Base-by-base conservation (phyloP, 2,797 vertebrate genomes). In the Perodicticus potto region DNA sequence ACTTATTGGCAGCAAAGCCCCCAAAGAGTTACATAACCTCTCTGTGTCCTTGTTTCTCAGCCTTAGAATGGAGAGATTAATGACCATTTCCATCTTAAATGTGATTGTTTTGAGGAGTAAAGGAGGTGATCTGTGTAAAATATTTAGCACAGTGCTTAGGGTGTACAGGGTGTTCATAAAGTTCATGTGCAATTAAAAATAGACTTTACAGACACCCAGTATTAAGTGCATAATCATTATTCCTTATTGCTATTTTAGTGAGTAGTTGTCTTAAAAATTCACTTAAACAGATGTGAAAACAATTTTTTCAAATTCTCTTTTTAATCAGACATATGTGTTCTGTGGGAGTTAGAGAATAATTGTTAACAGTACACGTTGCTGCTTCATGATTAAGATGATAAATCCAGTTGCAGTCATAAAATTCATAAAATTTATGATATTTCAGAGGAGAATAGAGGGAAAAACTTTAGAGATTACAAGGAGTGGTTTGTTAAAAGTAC, bases 251-350 rank as follows among this genome's bases (percentile, higher is more conserved):
- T 93, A 34, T 10, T 57, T 65, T 55, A 93, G 27, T 82, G n/a
- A 55, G 55, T 43, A 88, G 14, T 88, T 80, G 20, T 80, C 67
- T 93, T 72, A 69, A 86, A 78, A 86, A 61, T 80, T 86, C 53
- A 61, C 1, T 78, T 74, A 78, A 45, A 77, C 74, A 53, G 34
- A 53, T 65, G 19, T 65, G 32, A 65, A 89, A 77, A 49, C 43
- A n/a, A 1, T 65, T 61, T 72, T 65, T 88, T 65, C 32, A 37
- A 20, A 76, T 45, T 25, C 43, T 43, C 65, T 45, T 59, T 90
- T 94, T 74, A 73, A 32, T 80, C 32, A 63, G 59, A 85, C 27
- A 27, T 65, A 27, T 85, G 65, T 92, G 27, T 70, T 88, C 57
- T 89, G 11, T 57, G 34, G 40, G n/a, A 63, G 55, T 78, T 63